Conservation (phyloP, 1,140 invertebrate genomes). For the Phymorhynchus buccinoides region DNA sequence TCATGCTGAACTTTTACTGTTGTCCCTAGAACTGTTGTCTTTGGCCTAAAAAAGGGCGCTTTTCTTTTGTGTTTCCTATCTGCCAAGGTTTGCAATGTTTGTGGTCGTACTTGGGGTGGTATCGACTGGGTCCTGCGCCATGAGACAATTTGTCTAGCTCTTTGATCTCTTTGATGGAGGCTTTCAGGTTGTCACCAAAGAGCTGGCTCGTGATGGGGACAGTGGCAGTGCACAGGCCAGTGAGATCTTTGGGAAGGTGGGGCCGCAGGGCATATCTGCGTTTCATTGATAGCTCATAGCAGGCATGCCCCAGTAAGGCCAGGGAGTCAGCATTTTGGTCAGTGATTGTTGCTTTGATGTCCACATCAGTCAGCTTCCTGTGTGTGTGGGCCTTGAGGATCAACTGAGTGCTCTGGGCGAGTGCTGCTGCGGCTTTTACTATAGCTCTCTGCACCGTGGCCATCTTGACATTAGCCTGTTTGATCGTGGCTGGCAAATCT, state of each 20-base stretch:
- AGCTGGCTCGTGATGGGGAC: not conserved
- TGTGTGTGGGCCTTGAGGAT: not conserved
- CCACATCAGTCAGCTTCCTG: not conserved
- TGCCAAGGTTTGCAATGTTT: not conserved
- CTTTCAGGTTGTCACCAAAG: not conserved
- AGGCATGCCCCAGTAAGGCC: too few relatives aligned
- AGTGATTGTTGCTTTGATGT: not conserved
- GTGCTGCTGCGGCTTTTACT: not conserved
- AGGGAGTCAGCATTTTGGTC: not conserved
- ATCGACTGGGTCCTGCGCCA: not conserved
- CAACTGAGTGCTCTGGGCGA: not conserved
- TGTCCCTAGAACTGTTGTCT: not conserved
- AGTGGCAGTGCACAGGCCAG: not conserved
- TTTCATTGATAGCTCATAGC: not conserved
- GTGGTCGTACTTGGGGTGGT: not conserved
- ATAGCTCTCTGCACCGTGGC: not conserved
- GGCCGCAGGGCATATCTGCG: not conserved
- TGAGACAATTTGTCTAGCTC: not conserved
- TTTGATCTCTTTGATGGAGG: not conserved
- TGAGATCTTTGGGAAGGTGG: not conserved
- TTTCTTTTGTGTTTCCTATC: not conserved
- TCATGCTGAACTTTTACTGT: not conserved
- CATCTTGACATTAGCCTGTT: not conserved
- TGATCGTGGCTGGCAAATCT: not conserved
- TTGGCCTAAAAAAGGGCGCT: not conserved